phyloP scores from a whole-genome alignment of 1,140 invertebrate genomes.

The Drosophila triauraria region DNA sequence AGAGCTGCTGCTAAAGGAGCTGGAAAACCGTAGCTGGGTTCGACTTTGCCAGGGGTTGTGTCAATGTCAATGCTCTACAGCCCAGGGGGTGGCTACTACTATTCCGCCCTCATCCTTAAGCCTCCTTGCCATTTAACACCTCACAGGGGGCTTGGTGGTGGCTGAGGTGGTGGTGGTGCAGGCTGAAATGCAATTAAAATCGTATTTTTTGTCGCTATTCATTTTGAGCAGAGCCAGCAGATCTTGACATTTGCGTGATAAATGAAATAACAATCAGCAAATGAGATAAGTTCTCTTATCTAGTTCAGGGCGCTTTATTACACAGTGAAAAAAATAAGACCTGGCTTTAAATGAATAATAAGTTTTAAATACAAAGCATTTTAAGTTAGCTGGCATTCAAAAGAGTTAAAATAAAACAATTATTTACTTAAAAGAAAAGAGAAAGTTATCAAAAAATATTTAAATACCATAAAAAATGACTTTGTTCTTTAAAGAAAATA shows the following conservation, averaged over 20 bases:
- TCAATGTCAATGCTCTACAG: slow-evolving; percentile 63
- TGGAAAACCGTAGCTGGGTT: not conserved
- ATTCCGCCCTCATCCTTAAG: not conserved
- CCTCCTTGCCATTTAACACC: slow-evolving; percentile 60
- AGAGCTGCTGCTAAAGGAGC: slow-evolving; percentile 10
- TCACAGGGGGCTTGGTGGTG: slow-evolving; percentile 15
- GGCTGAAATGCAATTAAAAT: slow-evolving; percentile 78
- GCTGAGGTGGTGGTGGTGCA: slow-evolving; percentile 18
- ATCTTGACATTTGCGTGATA: slow-evolving; percentile 76
- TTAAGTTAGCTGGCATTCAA: not conserved
- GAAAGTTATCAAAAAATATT: too few relatives aligned
- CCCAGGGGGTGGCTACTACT: slow-evolving; percentile 21
- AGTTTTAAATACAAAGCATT: not conserved
- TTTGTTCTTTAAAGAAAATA: too few relatives aligned
- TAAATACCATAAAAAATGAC: too few relatives aligned
- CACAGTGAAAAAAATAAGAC: not conserved
- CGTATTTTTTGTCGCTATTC: slow-evolving; percentile 41
- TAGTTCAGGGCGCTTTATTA: slow-evolving; percentile 2
- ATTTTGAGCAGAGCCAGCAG: slow-evolving; percentile 72
- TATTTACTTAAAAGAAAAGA: too few relatives aligned
- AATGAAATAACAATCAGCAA: slow-evolving; percentile 66
- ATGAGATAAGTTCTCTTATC: slow-evolving; percentile 59
- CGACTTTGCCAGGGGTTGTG: slow-evolving; percentile 67
- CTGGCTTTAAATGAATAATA: not conserved
- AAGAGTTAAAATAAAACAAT: too few relatives aligned